Conservation (phyloP, 2,113 vertebrate species). For the Plotosus lineatus region DNA sequence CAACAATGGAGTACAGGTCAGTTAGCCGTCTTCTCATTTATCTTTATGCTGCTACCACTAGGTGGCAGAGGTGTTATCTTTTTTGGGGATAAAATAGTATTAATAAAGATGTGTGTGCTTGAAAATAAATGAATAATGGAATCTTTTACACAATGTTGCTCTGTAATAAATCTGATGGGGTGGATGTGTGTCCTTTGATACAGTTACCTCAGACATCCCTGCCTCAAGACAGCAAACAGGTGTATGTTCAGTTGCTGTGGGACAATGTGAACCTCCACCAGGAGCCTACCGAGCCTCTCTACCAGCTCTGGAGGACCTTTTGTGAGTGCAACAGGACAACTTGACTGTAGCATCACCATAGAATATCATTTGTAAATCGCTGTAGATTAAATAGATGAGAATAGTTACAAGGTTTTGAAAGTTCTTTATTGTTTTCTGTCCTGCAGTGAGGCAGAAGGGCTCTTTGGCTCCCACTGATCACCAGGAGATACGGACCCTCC, state of each 20-base stretch:
- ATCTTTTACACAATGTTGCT: background rate
- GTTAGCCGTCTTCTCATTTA: background rate
- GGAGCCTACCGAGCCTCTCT: slow-evolving; percentile 86
- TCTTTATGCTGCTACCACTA: background rate
- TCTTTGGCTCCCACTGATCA: slow-evolving; percentile 77
- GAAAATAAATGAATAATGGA: background rate
- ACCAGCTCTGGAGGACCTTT: slow-evolving; percentile 86
- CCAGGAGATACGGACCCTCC: slow-evolving; percentile 79
- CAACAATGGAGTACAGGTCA: slow-evolving; percentile 90
- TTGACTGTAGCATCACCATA: background rate
- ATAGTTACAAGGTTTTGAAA: background rate
- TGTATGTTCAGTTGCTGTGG: slow-evolving; percentile 92
- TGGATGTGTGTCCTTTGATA: slow-evolving; percentile 36
- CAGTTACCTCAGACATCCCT: slow-evolving; percentile 88
- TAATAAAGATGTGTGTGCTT: too few species aligned
- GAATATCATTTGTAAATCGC: background rate
- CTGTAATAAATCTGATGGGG: background rate
- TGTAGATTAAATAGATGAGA: background rate
- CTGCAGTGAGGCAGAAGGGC: slow-evolving; percentile 77
- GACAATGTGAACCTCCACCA: slow-evolving; percentile 96
- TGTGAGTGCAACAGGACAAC: slow-evolving; percentile 75
- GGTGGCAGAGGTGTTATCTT: background rate
- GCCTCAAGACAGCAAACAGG: slow-evolving; percentile 92
- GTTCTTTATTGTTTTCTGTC: background rate
- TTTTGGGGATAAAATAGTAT: too few species aligned